Base-by-base conservation (phyloP, 2,888 invertebrate genomes). In the Cinara cedri region DNA sequence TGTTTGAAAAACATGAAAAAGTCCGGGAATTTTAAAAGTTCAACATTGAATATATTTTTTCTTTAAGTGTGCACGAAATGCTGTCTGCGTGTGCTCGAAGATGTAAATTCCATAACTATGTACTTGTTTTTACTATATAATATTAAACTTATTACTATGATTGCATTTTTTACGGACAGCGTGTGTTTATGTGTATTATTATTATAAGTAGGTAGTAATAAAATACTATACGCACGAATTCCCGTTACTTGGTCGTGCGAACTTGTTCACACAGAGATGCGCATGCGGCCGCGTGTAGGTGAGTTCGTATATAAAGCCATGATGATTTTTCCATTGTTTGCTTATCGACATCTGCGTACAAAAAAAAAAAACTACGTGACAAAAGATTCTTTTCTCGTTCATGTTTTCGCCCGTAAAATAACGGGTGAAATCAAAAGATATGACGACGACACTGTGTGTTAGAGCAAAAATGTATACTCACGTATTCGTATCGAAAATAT, bases 241-340 rank as follows among this genome's bases (percentile, higher is more conserved):
- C 24, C 76, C 76, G 76, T 78, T 78, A 78, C 14, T 21, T 13
- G n/a, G 46, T 78, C 76, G 76, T 78, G 76, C 68, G 68, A 78
- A 78, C 60, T 9, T 68, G 68, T 78, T 68, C 49, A n/a, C n/a
- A n/a, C n/a, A n/a, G n/a, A n/a, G n/a, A n/a, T n/a, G n/a, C n/a
- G n/a, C n/a, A n/a, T n/a, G n/a, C 21, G 49, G 21, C 13, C 19
- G 19, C 57, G 76, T 65, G 75, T 65, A 16, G 34, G 66, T 57
- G 76, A 68, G 16, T 68, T 68, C 24, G 19, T 54, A n/a, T n/a
- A n/a, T n/a, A n/a, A n/a, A 46, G 57, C 57, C 49, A n/a, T 13
- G 74, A 62, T 34, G 49, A 42, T 74, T 63, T 63, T 62, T 63
- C n/a, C 51, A 63, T 74, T 74, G 63, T 74, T 74, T 74, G 63